Conservation (phyloP, 2,113 vertebrate species). For the Vulpes lagopus region DNA sequence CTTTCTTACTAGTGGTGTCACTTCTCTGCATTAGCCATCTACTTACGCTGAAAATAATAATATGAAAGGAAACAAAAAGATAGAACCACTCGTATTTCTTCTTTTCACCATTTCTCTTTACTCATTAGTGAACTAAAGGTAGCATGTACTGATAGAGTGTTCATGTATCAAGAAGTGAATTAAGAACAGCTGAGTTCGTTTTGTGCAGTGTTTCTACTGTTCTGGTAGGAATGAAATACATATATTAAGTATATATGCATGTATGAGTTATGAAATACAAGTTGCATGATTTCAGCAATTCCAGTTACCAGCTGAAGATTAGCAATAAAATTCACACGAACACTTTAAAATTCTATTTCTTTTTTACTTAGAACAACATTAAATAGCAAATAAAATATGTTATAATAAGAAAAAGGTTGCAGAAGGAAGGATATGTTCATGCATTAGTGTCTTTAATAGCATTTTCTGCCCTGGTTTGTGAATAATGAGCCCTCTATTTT, state of each 20-base stretch:
- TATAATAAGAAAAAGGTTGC: neutral
- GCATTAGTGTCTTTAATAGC: neutral
- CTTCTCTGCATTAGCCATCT: neutral
- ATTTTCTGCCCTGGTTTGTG: neutral
- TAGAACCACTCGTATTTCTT: neutral
- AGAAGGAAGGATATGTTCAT: neutral
- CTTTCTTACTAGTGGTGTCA: neutral
- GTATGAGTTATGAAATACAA: neutral
- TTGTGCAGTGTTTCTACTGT: neutral
- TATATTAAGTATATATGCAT: neutral
- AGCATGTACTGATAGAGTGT: neutral
- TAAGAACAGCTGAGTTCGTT: neutral
- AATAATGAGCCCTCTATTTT: neutral
- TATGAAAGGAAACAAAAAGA: neutral
- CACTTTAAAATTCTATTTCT: neutral
- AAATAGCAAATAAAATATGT: slow-evolving; percentile 44
- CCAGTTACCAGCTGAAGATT: neutral
- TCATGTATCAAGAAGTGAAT: neutral
- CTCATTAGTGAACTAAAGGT: neutral
- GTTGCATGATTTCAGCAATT: neutral
- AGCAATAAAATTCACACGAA: neutral
- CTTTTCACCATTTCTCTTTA: neutral
- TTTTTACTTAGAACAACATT: neutral
- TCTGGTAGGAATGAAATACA: neutral
- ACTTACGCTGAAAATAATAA: neutral